Evolutionary conservation across 2,888 invertebrate species (phyloP), one percentile per base, ranked within the genome.

Genomic region (Busseola fusca): DNA sequence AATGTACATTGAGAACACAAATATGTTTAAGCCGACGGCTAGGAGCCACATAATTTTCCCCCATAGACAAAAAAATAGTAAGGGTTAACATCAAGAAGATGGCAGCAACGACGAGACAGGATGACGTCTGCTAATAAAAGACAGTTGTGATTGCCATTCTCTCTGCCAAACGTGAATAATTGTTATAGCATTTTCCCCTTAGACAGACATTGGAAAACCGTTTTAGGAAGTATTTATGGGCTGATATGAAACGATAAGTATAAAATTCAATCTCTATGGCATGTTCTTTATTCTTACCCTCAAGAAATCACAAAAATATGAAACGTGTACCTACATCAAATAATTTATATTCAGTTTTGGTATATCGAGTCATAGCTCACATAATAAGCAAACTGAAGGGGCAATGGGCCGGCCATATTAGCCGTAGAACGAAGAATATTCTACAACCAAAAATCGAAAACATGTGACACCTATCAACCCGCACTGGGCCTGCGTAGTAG

Each of bases 81-180:
- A 21, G 10, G 1, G 16, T 25, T 3, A 37, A 59, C 18, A 6
- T 18, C 25, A 34, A 25, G 10, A 25, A 14, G 0, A n/a, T 30
- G 25, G 25, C 0, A 25, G 9, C 14, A 63, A 63, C 34, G n/a
- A 66, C 14, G 9, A 63, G 34, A 45, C 34, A 45, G 34, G 6
- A 21, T 60, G 34, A 66, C 18, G 25, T 59, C 40, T 25, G 40
- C 66, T 64, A 64, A 48, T 48, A 67, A 67, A 64, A 48, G 16
- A 45, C 10, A 64, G 1, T 27, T 37, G 9, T 34, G 34, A 63
- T 66, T 25, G 25, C 64, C 34, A 3, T 45, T 45, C 18, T 63
- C 25, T 25, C 25, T 63, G 66, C 34, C 34, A 63, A 63, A 66
- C 6, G 63, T 63, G 45, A 66, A 66, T 34, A 25, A 21, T 34